A percentile compares a stretch with the other conserved stretches of the same genome.
phyloP scores from a whole-genome alignment of 2,113 vertebrate species.

The Leiothrix lutea region DNA sequence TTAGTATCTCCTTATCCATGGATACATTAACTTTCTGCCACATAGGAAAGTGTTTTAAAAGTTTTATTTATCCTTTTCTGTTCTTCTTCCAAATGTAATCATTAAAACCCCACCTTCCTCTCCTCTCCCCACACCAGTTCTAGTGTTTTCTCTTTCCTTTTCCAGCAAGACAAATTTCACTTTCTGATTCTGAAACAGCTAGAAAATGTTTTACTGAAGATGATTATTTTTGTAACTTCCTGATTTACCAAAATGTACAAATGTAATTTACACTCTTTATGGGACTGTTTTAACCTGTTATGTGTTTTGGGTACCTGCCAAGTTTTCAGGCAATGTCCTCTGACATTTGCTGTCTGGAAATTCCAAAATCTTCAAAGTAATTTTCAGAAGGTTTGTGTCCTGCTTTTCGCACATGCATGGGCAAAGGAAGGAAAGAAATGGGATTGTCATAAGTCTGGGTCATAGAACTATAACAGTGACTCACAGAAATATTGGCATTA shows the following conservation, averaged over 20 bases:
- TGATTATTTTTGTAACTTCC: not conserved
- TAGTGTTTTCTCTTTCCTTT: not conserved
- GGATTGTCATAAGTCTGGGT: not conserved
- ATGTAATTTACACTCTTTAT: not conserved
- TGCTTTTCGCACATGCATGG: accelerated
- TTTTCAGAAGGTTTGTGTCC: not conserved
- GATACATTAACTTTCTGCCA: not conserved
- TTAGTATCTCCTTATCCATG: not conserved
- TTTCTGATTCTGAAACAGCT: not conserved
- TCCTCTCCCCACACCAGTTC: not conserved
- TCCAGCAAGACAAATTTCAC: not conserved
- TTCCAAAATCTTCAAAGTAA: not conserved
- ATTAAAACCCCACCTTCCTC: not conserved
- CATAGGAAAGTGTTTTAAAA: not conserved
- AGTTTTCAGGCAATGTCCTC: not conserved
- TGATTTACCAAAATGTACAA: not conserved
- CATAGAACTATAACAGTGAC: not conserved
- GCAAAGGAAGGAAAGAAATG: not conserved
- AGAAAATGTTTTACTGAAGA: not conserved
- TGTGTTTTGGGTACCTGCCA: not conserved
- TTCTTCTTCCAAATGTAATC: not conserved
- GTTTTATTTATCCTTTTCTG: not conserved
- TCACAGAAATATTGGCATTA: not conserved
- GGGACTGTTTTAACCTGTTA: not conserved
- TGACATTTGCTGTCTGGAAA: not conserved